Conservation (phyloP, 37 sponge, comb jelly and placozoan species). For the Halichondria panicea region DNA sequence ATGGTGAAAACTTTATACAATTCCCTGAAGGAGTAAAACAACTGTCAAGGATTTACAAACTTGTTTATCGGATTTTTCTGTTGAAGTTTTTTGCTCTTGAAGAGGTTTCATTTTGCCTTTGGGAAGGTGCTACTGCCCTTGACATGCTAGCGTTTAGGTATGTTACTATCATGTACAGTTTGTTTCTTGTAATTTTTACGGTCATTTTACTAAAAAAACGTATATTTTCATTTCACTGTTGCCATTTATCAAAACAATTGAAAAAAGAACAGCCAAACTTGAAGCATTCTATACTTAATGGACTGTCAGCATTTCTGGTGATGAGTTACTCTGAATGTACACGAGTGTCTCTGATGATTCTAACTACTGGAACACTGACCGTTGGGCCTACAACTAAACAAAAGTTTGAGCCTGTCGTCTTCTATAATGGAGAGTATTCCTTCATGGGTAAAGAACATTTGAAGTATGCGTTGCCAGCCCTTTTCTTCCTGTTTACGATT, state of each 20-base stretch:
- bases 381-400: not conserved
- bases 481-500: constrained; percentile 18
- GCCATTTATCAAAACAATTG: too few relatives aligned
- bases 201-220: constrained; percentile 6
- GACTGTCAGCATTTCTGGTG: constrained; percentile 28
- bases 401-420: not conserved
- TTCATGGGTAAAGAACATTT: constrained; percentile 41
- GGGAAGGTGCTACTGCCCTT: constrained; percentile 33
- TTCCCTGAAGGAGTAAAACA: not conserved
- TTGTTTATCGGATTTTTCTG: constrained; percentile 46
- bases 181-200: constrained; percentile 1
- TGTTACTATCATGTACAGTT: constrained; percentile 18
- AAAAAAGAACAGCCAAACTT: too few relatives aligned
- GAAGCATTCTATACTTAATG: constrained; percentile 12
- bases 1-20: not conserved
- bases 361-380: too few relatives aligned
- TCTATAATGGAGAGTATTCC: constrained; percentile 20
- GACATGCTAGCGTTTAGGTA: constrained; percentile 44
- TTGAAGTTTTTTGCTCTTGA: constrained; percentile 41
- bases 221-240: too few relatives aligned
- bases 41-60: too few relatives aligned
- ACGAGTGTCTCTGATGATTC: too few relatives aligned
- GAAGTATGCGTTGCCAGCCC: constrained; percentile 51
- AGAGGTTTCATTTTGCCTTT: constrained; percentile 43
- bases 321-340: constrained; percentile 24